Base-by-base conservation (phyloP, 2,888 invertebrate species). In the Sphinx pinastri region DNA sequence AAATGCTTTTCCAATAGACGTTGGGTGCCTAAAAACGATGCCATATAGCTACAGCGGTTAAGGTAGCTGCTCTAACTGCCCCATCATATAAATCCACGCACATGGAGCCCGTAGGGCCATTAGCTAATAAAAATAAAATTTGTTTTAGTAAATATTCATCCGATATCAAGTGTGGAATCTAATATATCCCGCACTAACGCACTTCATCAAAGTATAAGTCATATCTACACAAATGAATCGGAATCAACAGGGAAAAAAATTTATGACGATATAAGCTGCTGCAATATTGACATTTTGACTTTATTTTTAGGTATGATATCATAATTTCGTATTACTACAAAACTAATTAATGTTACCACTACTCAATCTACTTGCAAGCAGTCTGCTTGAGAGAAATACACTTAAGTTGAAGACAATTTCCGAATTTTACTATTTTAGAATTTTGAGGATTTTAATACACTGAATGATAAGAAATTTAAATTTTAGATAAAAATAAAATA, bases 271-370 rank as follows among this genome's bases (percentile, higher is more conserved):
- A 77, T 85, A 58, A 85, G 83, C 73, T 88, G 88, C 73, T 92
- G 93, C 74, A 92, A 92, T 72, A 72, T 93, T 19, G 93, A 93
- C 75, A 88, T 93, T 63, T 76, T 91, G 31, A 76, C 84, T 2
- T 70, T 88, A 57, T 86, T 89, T 72, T 79, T 84, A 67, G 85
- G 89, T 88, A 72, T 75, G 75, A 57, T 38, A 8, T 25, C 25
- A 25, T 38, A 38, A 7, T 38, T 5, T 8, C 38, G 38, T 38
- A 38, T 38, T 0, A 38, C 2, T 38, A 7, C 38, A 38, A 38
- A 38, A 38, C 38, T 38, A 38, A 8, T 38, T 38, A 54, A 69
- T 12, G 10, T 51, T 51, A 7, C 11, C 10, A 12, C 10, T 51
- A 13, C 13, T 51, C 12, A 38, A 38, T 7, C 1, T 38, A 4